Base-by-base conservation (phyloP, 2,888 invertebrate genomes). In the Torymus tubicola region DNA sequence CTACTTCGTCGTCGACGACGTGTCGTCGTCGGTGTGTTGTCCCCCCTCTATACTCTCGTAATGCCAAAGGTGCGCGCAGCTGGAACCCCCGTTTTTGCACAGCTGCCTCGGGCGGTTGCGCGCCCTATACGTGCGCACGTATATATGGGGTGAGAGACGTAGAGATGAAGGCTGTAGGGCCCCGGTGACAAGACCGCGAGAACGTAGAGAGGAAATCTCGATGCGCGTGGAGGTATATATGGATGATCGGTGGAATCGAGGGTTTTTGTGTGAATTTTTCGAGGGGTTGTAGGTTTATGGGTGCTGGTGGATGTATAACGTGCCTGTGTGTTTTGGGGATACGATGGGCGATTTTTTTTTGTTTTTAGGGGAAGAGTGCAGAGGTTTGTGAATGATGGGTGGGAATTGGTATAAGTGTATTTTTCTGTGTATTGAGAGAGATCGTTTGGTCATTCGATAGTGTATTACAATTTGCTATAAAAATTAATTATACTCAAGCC, bases 71-170 rank as follows among this genome's bases (percentile, higher is more conserved):
- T 72, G 76, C 57, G 73, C 52, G 76, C 88, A 88, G 88, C 88
- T 88, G 88, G 86, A 84, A 81, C 83, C 80, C 83, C 83, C 77
- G 81, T 85, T 87, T 87, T 84, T 81, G 86, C 85, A 86, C 88
- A 88, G 88, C 88, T 88, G 88, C 85, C 82, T 80, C 82, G 82
- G 82, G 84, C 74, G 82, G 80, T 77, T 82, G 83, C 65, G 64
- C 57, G 60, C 42, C 31, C 60, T 60, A 10, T 18, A 60, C 13
- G 60, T 69, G 55, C 53, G 64, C 64, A 71, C 42, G 42, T n/a
- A n/a, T n/a, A n/a, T n/a, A n/a, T 42, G 67, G 74, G 80, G 75
- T 80, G 74, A 31, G 64, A 58, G 42, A 42, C 42, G n/a, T n/a
- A 42, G 42, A 42, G 42, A 42, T 42, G 42, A 8, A 42, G 42